Evolutionary conservation across 2,888 invertebrate genomes (phyloP).

Genomic region (Schrankia costaestrigalis): DNA sequence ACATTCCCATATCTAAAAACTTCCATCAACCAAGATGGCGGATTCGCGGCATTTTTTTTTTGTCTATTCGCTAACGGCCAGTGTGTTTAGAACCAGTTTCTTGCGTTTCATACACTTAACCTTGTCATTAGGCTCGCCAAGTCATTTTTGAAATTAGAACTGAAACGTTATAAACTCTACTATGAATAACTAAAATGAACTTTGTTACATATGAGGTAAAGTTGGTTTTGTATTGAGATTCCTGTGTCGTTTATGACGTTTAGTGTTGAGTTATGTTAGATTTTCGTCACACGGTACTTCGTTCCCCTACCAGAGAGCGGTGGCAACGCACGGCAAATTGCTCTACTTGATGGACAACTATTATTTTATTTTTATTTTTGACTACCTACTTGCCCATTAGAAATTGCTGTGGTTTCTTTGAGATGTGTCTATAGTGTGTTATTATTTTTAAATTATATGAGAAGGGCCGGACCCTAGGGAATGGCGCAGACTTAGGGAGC

Average conservation of each 20-base stretch:
- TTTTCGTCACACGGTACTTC: slow-evolving; percentile 50
- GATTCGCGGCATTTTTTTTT: slow-evolving; percentile 55
- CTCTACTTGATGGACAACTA: slow-evolving; percentile 33
- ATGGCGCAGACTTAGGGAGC: too few relatives aligned
- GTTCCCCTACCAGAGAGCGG: slow-evolving; percentile 41
- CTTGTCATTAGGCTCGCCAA: slow-evolving; percentile 68
- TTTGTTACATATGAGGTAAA: slow-evolving; percentile 16
- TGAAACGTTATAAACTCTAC: slow-evolving; percentile 12
- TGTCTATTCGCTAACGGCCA: slow-evolving; percentile 61
- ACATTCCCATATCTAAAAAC: slow-evolving; percentile 29
- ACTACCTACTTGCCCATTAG: slow-evolving; percentile 24
- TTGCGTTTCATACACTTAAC: slow-evolving; percentile 61
- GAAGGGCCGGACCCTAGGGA: too few relatives aligned
- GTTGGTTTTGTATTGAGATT: slow-evolving; percentile 21
- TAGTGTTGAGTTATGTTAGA: slow-evolving; percentile 28
- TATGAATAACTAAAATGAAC: slow-evolving; percentile 10
- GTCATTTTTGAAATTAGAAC: slow-evolving; percentile 56
- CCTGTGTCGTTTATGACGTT: slow-evolving; percentile 22
- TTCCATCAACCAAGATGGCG: slow-evolving; percentile 46
- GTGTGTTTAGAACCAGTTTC: slow-evolving; percentile 64
- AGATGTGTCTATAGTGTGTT: slow-evolving; percentile 1
- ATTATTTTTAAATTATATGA: slow-evolving; percentile 1
- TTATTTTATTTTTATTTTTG: slow-evolving; percentile 19
- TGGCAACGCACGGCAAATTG: slow-evolving; percentile 40
- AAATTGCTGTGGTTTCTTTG: slow-evolving; percentile 15